Conservation (phyloP, 2,797 vertebrate species). For the Arctocebus calabarensis region DNA sequence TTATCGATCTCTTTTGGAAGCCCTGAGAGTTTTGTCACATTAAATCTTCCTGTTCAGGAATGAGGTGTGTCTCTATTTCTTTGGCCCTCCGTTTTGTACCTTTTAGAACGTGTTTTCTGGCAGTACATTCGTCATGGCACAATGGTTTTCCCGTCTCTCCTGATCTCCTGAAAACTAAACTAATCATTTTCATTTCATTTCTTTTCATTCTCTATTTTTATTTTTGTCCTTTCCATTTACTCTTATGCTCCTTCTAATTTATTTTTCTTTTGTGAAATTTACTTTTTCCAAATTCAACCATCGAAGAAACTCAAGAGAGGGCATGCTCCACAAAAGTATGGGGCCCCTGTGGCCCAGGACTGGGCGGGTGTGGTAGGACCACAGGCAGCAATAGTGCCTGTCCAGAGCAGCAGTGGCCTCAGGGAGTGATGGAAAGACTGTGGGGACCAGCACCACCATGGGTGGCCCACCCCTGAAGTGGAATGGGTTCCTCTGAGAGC, state of each 20-base stretch:
- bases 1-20: not conserved
- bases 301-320: not conserved
- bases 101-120: not conserved
- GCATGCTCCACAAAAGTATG: not conserved
- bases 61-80: not conserved
- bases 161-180: too few relatives aligned
- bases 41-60: not conserved
- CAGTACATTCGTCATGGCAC: not conserved
- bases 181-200: too few relatives aligned
- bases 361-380: not conserved
- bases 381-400: not conserved
- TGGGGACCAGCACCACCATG: not conserved
- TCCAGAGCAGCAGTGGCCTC: not conserved
- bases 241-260: too few relatives aligned
- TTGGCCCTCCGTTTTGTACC: not conserved
- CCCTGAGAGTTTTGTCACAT: not conserved
- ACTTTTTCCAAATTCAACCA: too few relatives aligned
- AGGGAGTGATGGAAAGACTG: too few relatives aligned
- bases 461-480: not conserved
- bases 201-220: too few relatives aligned
- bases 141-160: not conserved
- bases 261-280: too few relatives aligned
- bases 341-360: not conserved
- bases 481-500: not conserved
- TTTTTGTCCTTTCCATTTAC: not conserved